phyloP scores from a whole-genome alignment of 2,797 vertebrate species.

The Bradypus variegatus region DNA sequence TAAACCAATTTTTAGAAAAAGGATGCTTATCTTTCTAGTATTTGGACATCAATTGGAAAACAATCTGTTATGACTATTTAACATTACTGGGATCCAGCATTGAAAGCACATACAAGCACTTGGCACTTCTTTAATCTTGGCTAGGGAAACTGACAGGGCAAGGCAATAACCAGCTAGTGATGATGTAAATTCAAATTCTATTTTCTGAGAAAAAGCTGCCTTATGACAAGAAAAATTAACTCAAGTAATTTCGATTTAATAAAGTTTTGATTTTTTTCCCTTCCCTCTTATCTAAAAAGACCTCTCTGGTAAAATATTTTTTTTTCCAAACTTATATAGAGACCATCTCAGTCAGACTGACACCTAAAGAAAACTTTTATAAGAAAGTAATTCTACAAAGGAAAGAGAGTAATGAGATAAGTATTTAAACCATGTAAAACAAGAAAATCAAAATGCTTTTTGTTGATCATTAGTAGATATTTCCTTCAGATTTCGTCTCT shows the following conservation, averaged over 20 bases:
- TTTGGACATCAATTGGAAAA: neutral
- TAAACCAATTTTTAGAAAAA: conserved; percentile 18
- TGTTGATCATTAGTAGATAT: neutral
- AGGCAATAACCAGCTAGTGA: neutral
- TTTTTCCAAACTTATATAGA: conserved; percentile 14
- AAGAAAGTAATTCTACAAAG: conserved; percentile 40
- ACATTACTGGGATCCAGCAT: neutral
- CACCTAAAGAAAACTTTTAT: conserved; percentile 61
- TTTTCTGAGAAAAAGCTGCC: neutral
- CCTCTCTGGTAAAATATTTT: neutral
- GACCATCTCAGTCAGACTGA: conserved; percentile 58
- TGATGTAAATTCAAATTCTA: conserved; percentile 28
- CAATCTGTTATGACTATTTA: neutral
- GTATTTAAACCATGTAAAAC: conserved; percentile 16
- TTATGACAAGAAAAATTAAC: neutral
- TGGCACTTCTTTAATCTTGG: neutral
- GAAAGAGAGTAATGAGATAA: conserved; percentile 9
- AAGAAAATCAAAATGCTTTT: neutral
- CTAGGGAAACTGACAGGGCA: neutral
- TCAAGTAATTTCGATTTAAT: conserved; percentile 15
- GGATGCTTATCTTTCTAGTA: neutral
- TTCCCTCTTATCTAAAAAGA: conserved; percentile 9
- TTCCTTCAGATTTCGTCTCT: neutral
- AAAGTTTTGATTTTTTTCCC: neutral
- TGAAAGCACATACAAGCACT: neutral